Evolutionary conservation across 2,113 vertebrate species (phyloP).

Genomic region (Physeter macrocephalus): DNA sequence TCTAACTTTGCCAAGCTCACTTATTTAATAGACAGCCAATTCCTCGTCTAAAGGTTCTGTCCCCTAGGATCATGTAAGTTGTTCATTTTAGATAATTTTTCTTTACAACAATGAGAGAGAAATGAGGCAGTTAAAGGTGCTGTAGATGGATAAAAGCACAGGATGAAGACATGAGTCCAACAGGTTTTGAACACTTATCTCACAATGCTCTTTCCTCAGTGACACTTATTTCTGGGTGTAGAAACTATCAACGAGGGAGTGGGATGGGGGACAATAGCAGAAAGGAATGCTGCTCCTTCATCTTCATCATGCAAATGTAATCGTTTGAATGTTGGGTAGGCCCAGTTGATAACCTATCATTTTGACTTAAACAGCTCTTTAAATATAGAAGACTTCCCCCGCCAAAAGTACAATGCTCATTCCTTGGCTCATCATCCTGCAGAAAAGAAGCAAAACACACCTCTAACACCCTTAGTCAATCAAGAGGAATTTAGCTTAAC

Average conservation of each 20-base stretch:
- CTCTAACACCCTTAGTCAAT: not conserved
- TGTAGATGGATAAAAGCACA: not conserved
- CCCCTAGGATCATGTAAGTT: constrained; percentile 64
- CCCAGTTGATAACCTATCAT: not conserved
- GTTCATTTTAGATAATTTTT: constrained; percentile 77
- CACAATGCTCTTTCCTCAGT: not conserved
- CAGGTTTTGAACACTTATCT: not conserved
- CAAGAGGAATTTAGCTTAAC: constrained; percentile 13
- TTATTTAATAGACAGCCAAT: constrained; percentile 70
- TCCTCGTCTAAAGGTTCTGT: constrained; percentile 62
- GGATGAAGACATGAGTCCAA: not conserved
- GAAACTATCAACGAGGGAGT: not conserved
- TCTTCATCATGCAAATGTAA: not conserved
- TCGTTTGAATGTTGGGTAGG: not conserved
- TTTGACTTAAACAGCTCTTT: constrained; percentile 5
- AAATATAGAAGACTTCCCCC: not conserved
- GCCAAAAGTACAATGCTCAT: not conserved
- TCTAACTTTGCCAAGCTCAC: constrained; percentile 75
- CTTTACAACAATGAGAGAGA: constrained; percentile 71
- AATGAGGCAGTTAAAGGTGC: not conserved
- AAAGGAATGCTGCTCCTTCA: not conserved
- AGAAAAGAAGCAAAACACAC: constrained; percentile 29
- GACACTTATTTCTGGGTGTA: not conserved
- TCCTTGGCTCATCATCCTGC: not conserved
- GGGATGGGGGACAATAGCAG: not conserved